Conservation (phyloP, 2,888 invertebrate species). For the Mystacides longicornis region DNA sequence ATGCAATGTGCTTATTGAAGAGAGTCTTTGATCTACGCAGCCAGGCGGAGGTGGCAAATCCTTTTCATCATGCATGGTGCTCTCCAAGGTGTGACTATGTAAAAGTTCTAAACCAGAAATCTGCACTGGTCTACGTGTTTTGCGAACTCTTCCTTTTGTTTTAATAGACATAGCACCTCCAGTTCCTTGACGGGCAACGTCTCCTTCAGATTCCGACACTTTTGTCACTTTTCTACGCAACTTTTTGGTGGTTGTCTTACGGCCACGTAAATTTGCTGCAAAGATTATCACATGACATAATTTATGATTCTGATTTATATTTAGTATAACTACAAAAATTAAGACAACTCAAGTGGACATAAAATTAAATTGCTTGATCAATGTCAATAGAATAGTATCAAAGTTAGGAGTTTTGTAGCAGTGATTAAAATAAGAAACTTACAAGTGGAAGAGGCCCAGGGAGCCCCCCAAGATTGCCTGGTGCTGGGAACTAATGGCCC, state of each 20-base stretch:
- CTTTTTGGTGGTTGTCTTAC: slow-evolving; percentile 41
- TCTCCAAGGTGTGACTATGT: slow-evolving; percentile 82
- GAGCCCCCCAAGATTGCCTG: slow-evolving; percentile 48
- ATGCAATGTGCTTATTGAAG: slow-evolving; percentile 63
- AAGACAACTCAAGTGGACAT: too few relatives aligned
- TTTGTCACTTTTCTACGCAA: slow-evolving; percentile 43
- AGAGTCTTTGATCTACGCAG: slow-evolving; percentile 84
- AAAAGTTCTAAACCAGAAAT: slow-evolving; percentile 83
- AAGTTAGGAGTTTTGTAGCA: too few relatives aligned
- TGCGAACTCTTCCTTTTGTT: slow-evolving; percentile 54
- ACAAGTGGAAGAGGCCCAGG: slow-evolving; percentile 41
- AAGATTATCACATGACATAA: neutral
- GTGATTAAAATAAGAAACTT: too few relatives aligned
- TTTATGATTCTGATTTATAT: neutral
- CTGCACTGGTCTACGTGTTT: slow-evolving; percentile 60
- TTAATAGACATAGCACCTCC: slow-evolving; percentile 38
- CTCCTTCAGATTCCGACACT: slow-evolving; percentile 33
- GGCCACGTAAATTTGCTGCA: slow-evolving; percentile 34
- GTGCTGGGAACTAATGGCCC: slow-evolving; percentile 34
- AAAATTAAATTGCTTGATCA: too few relatives aligned
- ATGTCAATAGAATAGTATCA: too few relatives aligned
- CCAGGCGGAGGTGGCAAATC: slow-evolving; percentile 78
- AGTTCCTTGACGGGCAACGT: slow-evolving; percentile 49
- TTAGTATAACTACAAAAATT: too few relatives aligned
- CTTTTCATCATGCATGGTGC: slow-evolving; percentile 63